Evolutionary conservation across 1,140 invertebrate genomes (phyloP), one percentile per base, ranked within the genome.

Genomic region (Monochamus saltuarius): DNA sequence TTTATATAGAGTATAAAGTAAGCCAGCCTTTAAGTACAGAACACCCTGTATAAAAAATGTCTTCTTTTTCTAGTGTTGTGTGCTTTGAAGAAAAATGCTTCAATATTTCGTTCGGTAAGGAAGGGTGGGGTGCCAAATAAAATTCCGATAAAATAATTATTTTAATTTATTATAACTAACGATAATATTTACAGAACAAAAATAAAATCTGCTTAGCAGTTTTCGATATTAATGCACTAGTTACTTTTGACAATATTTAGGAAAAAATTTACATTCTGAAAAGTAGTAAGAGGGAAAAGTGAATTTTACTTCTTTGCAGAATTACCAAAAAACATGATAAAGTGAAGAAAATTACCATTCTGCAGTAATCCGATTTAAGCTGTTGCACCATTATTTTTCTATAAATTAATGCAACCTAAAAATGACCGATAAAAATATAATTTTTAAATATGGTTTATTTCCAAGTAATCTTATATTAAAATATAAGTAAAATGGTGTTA

Each of bases 161-260:
- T 53, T 53, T 56, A 61, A 65, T 65, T 65, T 65, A 65, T 72
- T 71, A 70, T 66, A 69, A 65, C 65, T 71, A 71, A 67, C 66
- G 62, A 50, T 56, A 65, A 67, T 73, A 71, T 73, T 66, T 72
- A 73, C 69, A 73, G 63, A 69, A 70, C 68, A 72, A 73, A 73
- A 71, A 71, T 67, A 73, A 68, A 70, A 72, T 66, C 70, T 72
- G 69, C 70, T 70, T 72, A 70, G 70, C 69, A 72, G 71, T 66
- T 64, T 52, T 64, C 54, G 52, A 59, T 57, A 58, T 54, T 61
- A 55, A 53, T 54, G 60, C 51, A 62, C 57, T 59, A 60, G 45
- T 60, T 52, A 61, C 57, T 55, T 60, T 51, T 62, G 55, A 65
- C 58, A 57, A 62, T 59, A 69, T 69, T 34, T 59, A 63, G 16